Conservation (phyloP, 2,113 vertebrate genomes). For the Mormyrus iriodes region DNA sequence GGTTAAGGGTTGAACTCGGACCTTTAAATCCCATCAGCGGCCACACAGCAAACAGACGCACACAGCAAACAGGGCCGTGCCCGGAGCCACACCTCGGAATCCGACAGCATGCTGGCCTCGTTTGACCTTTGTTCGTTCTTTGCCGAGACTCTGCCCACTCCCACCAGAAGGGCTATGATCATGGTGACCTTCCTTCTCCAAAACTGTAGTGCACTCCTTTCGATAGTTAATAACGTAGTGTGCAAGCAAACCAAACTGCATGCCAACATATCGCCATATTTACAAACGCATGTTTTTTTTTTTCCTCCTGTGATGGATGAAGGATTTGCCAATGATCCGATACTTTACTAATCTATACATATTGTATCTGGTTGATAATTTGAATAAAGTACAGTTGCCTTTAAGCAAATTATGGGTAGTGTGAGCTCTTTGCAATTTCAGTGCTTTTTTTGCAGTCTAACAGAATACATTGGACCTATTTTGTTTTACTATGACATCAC, state of each 20-base stretch:
- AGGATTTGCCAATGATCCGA: constrained; percentile 14
- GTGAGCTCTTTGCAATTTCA: background rate
- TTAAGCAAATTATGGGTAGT: background rate
- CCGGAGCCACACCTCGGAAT: too few relatives aligned
- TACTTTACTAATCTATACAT: constrained; percentile 7
- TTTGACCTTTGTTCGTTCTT: background rate
- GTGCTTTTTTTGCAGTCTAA: background rate
- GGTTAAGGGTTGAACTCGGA: background rate
- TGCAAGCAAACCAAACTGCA: constrained; percentile 14
- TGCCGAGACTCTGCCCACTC: background rate
- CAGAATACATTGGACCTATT: background rate
- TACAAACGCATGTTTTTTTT: background rate
- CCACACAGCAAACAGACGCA: background rate
- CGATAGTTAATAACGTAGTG: background rate
- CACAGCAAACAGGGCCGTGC: background rate
- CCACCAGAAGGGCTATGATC: constrained; percentile 10
- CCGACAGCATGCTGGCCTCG: too few relatives aligned
- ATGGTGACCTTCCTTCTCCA: background rate
- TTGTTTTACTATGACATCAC: background rate
- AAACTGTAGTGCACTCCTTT: constrained; percentile 1
- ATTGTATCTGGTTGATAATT: constrained; percentile 19
- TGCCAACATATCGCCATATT: constrained; percentile 13
- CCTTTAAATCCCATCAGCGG: background rate
- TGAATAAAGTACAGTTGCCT: constrained; percentile 23
- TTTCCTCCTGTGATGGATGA: background rate